These are phyloP conservation scores for Oryzias sinensis DNA, from an alignment of 2,797 vertebrate species.

Conservation along the genomic window DNA sequence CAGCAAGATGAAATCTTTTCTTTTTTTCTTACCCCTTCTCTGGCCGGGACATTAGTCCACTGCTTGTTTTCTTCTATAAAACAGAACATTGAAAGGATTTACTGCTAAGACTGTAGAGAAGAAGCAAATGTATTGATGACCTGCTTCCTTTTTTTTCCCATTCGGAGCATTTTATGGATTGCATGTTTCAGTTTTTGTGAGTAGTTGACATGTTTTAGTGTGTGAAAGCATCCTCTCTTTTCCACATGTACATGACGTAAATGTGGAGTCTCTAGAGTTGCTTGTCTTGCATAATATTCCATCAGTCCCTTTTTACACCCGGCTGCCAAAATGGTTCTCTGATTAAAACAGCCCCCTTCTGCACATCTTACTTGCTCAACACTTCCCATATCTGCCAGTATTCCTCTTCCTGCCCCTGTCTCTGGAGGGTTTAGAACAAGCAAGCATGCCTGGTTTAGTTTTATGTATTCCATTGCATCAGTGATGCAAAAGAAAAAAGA, in stretches of 20 bases:
- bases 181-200: conserved; percentile 18
- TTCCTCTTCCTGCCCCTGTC: conserved; percentile 12
- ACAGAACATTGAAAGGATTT: conserved; percentile 42
- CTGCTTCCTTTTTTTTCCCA: conserved; percentile 21
- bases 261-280: conserved; percentile 28
- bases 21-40: conserved; percentile 21
- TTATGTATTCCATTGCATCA: conserved; percentile 43
- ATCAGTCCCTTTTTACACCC: conserved; percentile 23
- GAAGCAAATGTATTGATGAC: conserved; percentile 35
- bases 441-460: conserved; percentile 46
- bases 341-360: conserved; percentile 20
- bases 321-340: conserved; percentile 17
- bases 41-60: conserved; percentile 16
- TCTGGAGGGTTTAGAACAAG: conserved; percentile 35
- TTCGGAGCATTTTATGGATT: conserved; percentile 11
- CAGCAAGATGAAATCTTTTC: conserved; percentile 57
- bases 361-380: conserved; percentile 25
- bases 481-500: conserved; percentile 60
- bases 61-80: conserved; percentile 39
- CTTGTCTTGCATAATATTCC: conserved; percentile 32
- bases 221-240: background rate
- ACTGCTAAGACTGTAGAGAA: conserved; percentile 39
- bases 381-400: conserved; percentile 28
- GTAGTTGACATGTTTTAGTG: conserved; percentile 30
- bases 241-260: conserved; percentile 40